phyloP scores from a whole-genome alignment of 2,888 invertebrate species.

The Chrysopilus asiliformis region DNA sequence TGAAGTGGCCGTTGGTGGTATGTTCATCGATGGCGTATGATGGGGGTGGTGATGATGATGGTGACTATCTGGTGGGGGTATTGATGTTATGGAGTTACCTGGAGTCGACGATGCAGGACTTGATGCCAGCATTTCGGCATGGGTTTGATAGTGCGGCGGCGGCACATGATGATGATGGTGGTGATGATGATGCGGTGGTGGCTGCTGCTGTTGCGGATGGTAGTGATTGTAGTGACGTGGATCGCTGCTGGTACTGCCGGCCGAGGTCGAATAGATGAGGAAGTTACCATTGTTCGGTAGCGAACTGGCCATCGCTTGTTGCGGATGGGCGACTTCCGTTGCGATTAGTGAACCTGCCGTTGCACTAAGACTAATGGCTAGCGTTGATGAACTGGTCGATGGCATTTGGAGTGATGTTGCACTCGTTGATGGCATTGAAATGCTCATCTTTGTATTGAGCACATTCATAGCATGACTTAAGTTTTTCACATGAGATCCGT shows the following conservation, averaged over 20 bases:
- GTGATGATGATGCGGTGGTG: conserved; percentile 22
- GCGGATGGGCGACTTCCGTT: conserved; percentile 8
- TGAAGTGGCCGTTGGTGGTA: conserved; percentile 24
- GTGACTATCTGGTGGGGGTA: conserved; percentile 35
- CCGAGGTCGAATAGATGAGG: conserved; percentile 13
- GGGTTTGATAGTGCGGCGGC: conserved; percentile 21
- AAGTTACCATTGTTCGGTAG: conserved; percentile 12
- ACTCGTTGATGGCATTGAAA: conserved; percentile 20
- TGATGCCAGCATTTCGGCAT: conserved; percentile 12
- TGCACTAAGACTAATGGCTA: conserved; percentile 20
- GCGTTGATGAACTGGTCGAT: conserved; percentile 15
- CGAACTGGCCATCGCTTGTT: not conserved
- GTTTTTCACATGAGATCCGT: conserved; percentile 23
- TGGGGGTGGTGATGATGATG: conserved; percentile 11
- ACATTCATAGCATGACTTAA: conserved; percentile 30
- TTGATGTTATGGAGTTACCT: conserved; percentile 23
- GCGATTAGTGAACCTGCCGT: conserved; percentile 15
- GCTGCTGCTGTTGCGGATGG: conserved; percentile 22
- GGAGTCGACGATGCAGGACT: conserved; percentile 32
- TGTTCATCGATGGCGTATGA: not conserved
- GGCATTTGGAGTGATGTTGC: conserved; percentile 16
- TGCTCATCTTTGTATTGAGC: conserved; percentile 22
- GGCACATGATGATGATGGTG: too few relatives aligned
- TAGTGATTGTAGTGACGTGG: conserved; percentile 26
- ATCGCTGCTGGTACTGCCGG: conserved; percentile 21